A percentile compares a stretch with the other conserved stretches of the same genome.
Evolutionary conservation across 2,888 invertebrate species (phyloP).

Genomic region (Lepetodrilus schrolli): DNA sequence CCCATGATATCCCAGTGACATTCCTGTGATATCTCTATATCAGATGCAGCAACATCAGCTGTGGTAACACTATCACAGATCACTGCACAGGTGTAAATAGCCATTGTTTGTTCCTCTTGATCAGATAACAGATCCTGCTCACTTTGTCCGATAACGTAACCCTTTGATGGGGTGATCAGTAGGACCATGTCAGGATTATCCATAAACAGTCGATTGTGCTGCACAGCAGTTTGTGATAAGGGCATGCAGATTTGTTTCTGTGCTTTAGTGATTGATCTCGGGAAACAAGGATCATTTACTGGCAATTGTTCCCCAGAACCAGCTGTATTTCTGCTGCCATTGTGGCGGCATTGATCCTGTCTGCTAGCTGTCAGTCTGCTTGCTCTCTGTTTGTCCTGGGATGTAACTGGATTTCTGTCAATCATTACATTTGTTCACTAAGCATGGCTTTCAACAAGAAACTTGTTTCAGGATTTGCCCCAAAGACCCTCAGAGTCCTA

Average conservation of each 20-base stretch:
- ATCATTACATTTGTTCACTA: neutral
- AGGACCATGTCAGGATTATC: too few species aligned
- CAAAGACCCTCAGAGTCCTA: neutral
- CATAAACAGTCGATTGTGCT: too few species aligned
- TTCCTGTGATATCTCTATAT: too few species aligned
- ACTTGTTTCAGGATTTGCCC: neutral
- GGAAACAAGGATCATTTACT: slow-evolving; percentile 16
- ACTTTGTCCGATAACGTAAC: too few species aligned
- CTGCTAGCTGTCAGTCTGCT: neutral
- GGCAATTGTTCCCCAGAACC: slow-evolving; percentile 1
- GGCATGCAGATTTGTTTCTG: neutral
- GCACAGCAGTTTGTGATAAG: neutral
- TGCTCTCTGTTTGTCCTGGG: slow-evolving; percentile 3
- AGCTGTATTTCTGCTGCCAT: slow-evolving; percentile 23
- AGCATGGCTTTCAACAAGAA: slow-evolving; percentile 2
- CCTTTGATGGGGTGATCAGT: too few species aligned
- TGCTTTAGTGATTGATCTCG: neutral
- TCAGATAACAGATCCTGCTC: too few species aligned
- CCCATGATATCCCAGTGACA: too few species aligned
- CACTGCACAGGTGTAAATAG: too few species aligned
- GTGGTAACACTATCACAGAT: too few species aligned
- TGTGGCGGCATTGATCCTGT: slow-evolving; percentile 24
- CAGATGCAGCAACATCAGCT: too few species aligned
- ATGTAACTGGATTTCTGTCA: slow-evolving; percentile 16
- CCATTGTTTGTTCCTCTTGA: too few species aligned